A percentile compares a stretch with the other conserved stretches of the same genome.
phyloP scores from a whole-genome alignment of 2,113 vertebrate genomes.

The Hydrolagus affinis region DNA sequence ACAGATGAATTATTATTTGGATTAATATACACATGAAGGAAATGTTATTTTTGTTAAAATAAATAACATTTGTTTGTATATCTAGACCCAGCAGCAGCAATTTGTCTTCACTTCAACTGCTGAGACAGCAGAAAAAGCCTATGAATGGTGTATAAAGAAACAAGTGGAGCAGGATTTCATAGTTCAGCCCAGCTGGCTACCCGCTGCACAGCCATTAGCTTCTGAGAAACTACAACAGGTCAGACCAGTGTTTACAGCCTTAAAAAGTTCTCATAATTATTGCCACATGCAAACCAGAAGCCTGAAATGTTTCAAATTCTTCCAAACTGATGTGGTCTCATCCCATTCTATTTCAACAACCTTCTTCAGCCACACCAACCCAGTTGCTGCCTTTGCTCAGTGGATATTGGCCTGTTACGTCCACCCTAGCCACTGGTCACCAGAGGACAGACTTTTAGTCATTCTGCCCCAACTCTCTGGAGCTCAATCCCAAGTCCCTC shows the following conservation, averaged over 20 bases:
- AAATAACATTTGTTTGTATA: neutral
- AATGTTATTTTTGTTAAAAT: neutral
- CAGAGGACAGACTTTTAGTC: too few species aligned
- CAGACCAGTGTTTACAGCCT: constrained; percentile 29
- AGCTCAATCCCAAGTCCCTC: too few species aligned
- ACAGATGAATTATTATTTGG: neutral
- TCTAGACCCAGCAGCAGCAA: constrained; percentile 38
- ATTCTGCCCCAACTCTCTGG: too few species aligned
- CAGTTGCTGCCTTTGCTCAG: too few species aligned
- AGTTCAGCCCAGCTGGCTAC: constrained; percentile 40
- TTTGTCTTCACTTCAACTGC: constrained; percentile 48
- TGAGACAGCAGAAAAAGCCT: constrained; percentile 59
- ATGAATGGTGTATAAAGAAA: constrained; percentile 43
- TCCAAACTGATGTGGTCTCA: too few species aligned
- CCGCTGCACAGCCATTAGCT: constrained; percentile 45
- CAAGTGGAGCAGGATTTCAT: constrained; percentile 47
- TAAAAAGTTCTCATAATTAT: neutral
- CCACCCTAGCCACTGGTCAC: too few species aligned
- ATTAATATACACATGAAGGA: neutral
- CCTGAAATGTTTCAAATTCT: too few species aligned
- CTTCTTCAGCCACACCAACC: too few species aligned
- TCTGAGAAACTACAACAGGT: constrained; percentile 66
- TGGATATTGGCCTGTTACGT: too few species aligned
- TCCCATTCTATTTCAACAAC: too few species aligned
- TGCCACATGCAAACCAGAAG: neutral